A percentile compares a stretch with the other conserved stretches of the same genome.
Evolutionary conservation across 2,888 invertebrate species (phyloP).

Genomic region (Baccha elongata): DNA sequence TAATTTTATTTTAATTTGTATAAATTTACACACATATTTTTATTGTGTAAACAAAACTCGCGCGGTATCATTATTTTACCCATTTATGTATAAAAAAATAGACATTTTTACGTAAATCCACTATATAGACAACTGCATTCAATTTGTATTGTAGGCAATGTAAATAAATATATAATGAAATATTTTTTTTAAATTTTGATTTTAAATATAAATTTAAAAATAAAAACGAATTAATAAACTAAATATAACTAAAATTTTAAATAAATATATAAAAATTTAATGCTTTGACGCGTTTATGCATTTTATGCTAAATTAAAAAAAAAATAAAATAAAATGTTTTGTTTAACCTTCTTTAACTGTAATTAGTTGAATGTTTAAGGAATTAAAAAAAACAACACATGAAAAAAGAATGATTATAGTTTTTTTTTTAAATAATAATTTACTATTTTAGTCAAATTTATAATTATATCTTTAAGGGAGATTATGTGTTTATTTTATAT

Average conservation of each 20-base stretch:
- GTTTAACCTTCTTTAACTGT: slow-evolving; percentile 46
- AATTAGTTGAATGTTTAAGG: slow-evolving; percentile 62
- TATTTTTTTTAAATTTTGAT: slow-evolving; percentile 59
- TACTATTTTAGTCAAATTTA: slow-evolving; percentile 66
- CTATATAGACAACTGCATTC: slow-evolving; percentile 67
- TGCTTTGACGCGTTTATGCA: slow-evolving; percentile 53
- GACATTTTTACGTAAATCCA: slow-evolving; percentile 54
- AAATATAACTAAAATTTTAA: slow-evolving; percentile 12
- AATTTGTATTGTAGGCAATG: slow-evolving; percentile 68
- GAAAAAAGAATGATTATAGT: slow-evolving; percentile 24
- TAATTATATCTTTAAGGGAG: slow-evolving; percentile 44
- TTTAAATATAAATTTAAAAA: slow-evolving; percentile 43
- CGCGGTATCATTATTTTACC: slow-evolving; percentile 25
- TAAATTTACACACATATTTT: slow-evolving; percentile 50
- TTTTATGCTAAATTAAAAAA: slow-evolving; percentile 35
- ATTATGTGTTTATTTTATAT: slow-evolving; percentile 27
- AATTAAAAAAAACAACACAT: slow-evolving; percentile 27
- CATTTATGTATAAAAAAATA: slow-evolving; percentile 36
- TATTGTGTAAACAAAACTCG: slow-evolving; percentile 50
- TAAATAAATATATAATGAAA: slow-evolving; percentile 55
- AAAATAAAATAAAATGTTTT: slow-evolving; percentile 8
- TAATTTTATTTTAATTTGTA: slow-evolving; percentile 32
- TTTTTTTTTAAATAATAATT: slow-evolving; percentile 27
- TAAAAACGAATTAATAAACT: slow-evolving; percentile 18
- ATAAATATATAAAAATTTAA: slow-evolving; percentile 25